Evolutionary conservation across 1,140 invertebrate genomes (phyloP).

Genomic region (Euura lappo): DNA sequence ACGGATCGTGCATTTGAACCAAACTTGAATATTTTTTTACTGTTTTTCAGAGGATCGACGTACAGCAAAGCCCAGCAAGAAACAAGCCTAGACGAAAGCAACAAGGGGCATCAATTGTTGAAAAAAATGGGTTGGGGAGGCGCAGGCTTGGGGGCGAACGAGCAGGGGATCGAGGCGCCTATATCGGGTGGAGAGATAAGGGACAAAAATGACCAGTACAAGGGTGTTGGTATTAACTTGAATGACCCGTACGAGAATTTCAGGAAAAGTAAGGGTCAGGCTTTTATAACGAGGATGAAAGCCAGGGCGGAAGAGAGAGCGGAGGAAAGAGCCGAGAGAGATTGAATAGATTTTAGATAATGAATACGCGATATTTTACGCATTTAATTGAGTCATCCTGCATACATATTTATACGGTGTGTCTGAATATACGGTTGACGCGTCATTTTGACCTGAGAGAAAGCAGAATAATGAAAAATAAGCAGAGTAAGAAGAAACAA

Average conservation of each 20-base stretch:
- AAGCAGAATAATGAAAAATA: not conserved
- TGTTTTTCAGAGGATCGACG: slow-evolving; percentile 49
- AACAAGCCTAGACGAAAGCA: slow-evolving; percentile 76
- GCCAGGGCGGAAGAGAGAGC: slow-evolving; percentile 85
- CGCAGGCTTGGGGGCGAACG: slow-evolving; percentile 87
- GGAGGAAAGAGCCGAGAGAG: slow-evolving; percentile 59
- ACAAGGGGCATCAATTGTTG: slow-evolving; percentile 95
- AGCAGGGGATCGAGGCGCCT: slow-evolving; percentile 94
- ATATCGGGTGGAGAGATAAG: slow-evolving; percentile 91
- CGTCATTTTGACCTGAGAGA: not conserved
- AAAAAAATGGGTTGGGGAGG: slow-evolving; percentile 96
- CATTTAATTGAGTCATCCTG: not conserved
- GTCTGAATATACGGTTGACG: not conserved
- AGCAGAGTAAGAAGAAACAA: not conserved
- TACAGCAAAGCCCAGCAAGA: slow-evolving; percentile 64
- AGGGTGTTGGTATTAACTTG: slow-evolving; percentile 88
- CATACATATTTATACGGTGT: not conserved
- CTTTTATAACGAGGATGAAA: slow-evolving; percentile 96
- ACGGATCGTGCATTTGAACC: slow-evolving; percentile 15
- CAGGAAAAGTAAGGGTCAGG: slow-evolving; percentile 94
- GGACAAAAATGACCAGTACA: slow-evolving; percentile 91
- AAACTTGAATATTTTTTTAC: slow-evolving; percentile 25
- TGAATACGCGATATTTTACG: not conserved
- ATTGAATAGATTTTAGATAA: slow-evolving; percentile 31
- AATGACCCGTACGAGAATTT: slow-evolving; percentile 97